A percentile compares a stretch with the other conserved stretches of the same genome.
Evolutionary conservation across 2,888 invertebrate species (phyloP).

Genomic region (Nesidiocoris tenuis): DNA sequence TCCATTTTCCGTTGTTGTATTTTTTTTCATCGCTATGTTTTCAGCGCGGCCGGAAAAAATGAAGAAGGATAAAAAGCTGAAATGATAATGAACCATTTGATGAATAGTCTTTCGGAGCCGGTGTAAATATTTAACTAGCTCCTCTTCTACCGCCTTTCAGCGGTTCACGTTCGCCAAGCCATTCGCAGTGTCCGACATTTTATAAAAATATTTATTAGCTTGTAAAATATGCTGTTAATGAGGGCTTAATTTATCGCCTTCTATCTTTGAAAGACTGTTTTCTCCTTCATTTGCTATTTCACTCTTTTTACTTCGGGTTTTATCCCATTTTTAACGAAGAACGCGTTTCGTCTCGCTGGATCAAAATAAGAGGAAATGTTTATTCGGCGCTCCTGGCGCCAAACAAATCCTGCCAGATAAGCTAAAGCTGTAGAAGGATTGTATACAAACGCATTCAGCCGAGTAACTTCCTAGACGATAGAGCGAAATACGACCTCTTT

Average conservation of each 20-base stretch:
- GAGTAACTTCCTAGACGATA: no score
- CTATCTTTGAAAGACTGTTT: neutral
- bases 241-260: slow-evolving; percentile 30
- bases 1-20: no score
- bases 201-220: slow-evolving; percentile 30
- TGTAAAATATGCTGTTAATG: slow-evolving; percentile 32
- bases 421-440: neutral
- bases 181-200: slow-evolving; percentile 3
- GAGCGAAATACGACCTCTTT: neutral
- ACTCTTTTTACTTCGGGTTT: neutral
- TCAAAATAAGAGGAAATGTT: neutral
- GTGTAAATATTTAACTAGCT: slow-evolving; percentile 28
- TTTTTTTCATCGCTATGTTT: no score
- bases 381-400: neutral
- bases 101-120: slow-evolving; percentile 24
- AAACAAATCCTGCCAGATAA: neutral
- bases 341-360: neutral
- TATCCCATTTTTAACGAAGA: neutral
- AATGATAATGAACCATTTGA: slow-evolving; percentile 37
- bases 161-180: slow-evolving; percentile 4
- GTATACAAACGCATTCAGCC: neutral
- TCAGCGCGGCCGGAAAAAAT: neutral
- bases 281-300: neutral
- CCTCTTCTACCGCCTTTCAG: slow-evolving; percentile 36
- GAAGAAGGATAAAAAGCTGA: neutral